Base-by-base conservation (phyloP, 2,888 invertebrate genomes). In the Phymatocera aterrima region DNA sequence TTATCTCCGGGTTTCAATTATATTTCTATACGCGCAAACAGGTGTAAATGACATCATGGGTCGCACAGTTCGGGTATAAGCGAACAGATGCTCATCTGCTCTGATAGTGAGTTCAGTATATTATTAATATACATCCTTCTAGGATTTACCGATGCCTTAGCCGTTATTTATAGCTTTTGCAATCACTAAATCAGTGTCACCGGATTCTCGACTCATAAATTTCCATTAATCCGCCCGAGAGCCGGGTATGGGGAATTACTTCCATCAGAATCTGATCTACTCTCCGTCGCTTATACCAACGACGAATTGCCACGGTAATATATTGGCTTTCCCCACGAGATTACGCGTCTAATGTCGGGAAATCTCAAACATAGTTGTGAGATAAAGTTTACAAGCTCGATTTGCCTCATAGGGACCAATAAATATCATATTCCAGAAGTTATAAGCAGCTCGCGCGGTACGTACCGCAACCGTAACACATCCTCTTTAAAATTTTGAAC, bases 401-500 rank as follows among this genome's bases (percentile, higher is more conserved):
- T 68, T 46, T 68, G 43, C n/a, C 68, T 28, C 68, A 51, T 72
- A 21, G 31, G 51, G 46, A 24, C 18, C 34, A 72, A 72, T 72
- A 72, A 72, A 72, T 72, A 72, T 72, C 72, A 72, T 34, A 34
- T 72, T 48, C 18, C 72, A 72, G 72, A 72, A 34, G 46, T 68
- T 31, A 51, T 21, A 34, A 54, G 51, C 48, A 48, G 34, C 57
- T 31, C 40, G 57, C 31, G 54, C 21, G n/a, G n/a, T 10, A 10
- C 51, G 2, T 37, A 40, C 15, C 72, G 43, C 12, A n/a, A n/a
- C n/a, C n/a, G 43, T 60, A 57, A 57, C 75, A 43, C 51, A 60
- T 57, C 60, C 75, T 75, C 72, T 72, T 72, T 72, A 54, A 54
- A n/a, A 48, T 75, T 75, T 75, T 40, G 40, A 75, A 75, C 75